Evolutionary conservation across 2,797 vertebrate genomes (phyloP).

Genomic region (Ctenosaura bakeri): DNA sequence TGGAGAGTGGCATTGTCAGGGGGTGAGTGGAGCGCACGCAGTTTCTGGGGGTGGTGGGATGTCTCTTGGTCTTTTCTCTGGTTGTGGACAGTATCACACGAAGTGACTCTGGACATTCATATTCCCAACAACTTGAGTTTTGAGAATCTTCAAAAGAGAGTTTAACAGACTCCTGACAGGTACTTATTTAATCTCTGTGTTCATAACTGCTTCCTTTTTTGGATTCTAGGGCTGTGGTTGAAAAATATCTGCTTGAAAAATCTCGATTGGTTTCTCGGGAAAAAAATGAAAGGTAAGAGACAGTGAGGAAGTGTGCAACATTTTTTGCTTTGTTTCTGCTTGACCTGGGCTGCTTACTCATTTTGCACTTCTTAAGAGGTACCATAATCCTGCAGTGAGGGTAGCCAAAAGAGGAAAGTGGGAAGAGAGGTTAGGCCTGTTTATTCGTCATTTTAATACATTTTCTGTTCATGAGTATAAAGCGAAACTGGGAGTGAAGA

Average conservation of each 20-base stretch:
- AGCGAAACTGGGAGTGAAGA: no score
- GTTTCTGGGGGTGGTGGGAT: background rate
- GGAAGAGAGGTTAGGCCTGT: background rate
- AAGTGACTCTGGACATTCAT: background rate
- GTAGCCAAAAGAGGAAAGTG: background rate
- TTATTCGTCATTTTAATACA: background rate
- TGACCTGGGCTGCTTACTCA: background rate
- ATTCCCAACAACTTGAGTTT: background rate
- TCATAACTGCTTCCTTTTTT: conserved; percentile 18
- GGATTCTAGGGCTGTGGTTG: conserved; percentile 91
- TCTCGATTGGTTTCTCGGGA: conserved; percentile 96
- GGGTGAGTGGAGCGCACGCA: conserved; percentile 83
- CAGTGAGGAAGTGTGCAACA: no score
- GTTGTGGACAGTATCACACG: background rate
- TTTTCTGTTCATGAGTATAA: background rate
- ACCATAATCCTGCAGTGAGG: background rate
- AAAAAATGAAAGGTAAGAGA: conserved; percentile 94
- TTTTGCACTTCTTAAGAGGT: background rate
- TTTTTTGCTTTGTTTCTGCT: background rate
- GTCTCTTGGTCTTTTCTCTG: background rate
- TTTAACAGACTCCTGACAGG: background rate
- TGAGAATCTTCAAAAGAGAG: background rate
- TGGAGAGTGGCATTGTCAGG: conserved; percentile 94
- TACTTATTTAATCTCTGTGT: background rate
- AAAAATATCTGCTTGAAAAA: conserved; percentile 99